Base-by-base conservation (phyloP, 1,140 invertebrate genomes). In the Camponotus pennsylvanicus region DNA sequence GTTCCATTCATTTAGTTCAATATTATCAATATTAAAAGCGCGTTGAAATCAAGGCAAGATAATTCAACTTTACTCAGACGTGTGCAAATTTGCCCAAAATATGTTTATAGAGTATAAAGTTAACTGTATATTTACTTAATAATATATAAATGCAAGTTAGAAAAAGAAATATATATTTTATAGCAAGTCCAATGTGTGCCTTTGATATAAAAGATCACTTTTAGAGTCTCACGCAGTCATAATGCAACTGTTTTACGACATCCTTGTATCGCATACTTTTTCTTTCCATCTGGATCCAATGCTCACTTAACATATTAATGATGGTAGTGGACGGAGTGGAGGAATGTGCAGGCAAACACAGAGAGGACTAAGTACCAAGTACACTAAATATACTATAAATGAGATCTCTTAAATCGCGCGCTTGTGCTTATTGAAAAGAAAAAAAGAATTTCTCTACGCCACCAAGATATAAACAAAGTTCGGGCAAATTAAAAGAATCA, bases 241-340 rank as follows among this genome's bases (percentile, higher is more conserved):
- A 73, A 77, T 18, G 40, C 13, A 76, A 69, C 66, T 11, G 32
- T 55, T 52, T 55, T 15, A 52, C 7, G 32, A 71, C 18, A 73
- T 55, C 15, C 4, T 4, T 52, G 49, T 40, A 34, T n/a, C 55
- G 34, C 1, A 2, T 73, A 34, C n/a, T 42, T 59, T 59, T 73
- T 27, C 27, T 27, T 66, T 80, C 37, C 61, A 87, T 88, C 84
- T 91, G 89, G 88, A 91, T 90, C 49, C 83, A 91, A 90, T 86
- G 86, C 84, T 76, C 21, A 55, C 61, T 63, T 90, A 90, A 90
- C 21, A 79, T 61, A 90, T 83, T 75, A 86, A 45, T 79, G 73
- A 88, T 42, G 11, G 76, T 83, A 88, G 83, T 91, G 89, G 89
- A 91, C 89, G 89, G 89, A 90, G 66, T 90, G 75, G 73, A 90